phyloP scores from a whole-genome alignment of 2,113 vertebrate species.

The Anthoscopus minutus region DNA sequence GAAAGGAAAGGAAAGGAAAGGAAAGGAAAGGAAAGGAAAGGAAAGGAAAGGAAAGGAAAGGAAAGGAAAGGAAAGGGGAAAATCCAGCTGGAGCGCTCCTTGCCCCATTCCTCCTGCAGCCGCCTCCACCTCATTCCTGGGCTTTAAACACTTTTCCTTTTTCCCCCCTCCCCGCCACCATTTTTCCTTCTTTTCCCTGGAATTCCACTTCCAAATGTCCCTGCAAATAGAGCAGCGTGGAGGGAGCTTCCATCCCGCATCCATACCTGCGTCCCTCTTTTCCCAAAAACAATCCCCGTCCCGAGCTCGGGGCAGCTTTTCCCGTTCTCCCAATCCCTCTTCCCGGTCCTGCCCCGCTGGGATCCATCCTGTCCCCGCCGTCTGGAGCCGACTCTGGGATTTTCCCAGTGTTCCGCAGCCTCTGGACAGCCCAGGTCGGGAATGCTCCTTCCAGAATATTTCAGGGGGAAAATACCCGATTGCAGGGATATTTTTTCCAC shows the following conservation, averaged over 20 bases:
- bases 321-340: not conserved
- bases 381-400: not conserved
- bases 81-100: not conserved
- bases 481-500: not conserved
- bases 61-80: too few species aligned
- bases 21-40: not conserved
- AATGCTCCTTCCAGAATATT: not conserved
- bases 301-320: not conserved
- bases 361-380: not conserved
- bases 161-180: fast-evolving
- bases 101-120: not conserved
- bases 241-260: not conserved
- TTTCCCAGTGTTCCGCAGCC: not conserved
- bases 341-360: too few species aligned
- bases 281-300: not conserved
- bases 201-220: conserved; percentile 62
- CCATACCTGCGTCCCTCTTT: not conserved
- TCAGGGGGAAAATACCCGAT: fast-evolving
- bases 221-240: conserved; percentile 12
- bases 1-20: too few species aligned
- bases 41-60: not conserved
- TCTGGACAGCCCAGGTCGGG: not conserved
- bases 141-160: not conserved
- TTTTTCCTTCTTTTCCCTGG: not conserved
- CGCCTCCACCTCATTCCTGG: not conserved